A percentile compares a stretch with the other conserved stretches of the same genome.
Evolutionary conservation across 1,140 invertebrate genomes (phyloP).

Genomic region (Palaemon carinicauda): DNA sequence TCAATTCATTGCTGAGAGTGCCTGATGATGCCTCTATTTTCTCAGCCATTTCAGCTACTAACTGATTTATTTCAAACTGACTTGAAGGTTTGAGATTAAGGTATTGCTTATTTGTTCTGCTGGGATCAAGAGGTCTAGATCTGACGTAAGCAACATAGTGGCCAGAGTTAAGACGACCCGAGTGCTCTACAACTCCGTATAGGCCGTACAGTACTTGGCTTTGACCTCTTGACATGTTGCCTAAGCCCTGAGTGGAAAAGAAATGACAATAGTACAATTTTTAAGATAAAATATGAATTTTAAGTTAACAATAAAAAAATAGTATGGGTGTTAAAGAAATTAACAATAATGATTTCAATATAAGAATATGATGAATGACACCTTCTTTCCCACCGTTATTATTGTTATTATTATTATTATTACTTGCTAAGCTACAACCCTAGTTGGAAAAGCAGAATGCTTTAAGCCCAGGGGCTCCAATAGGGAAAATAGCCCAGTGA

Average conservation of each 20-base stretch:
- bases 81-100: conserved; percentile 62
- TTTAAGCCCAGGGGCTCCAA: too few species aligned
- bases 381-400: too few species aligned
- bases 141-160: conserved; percentile 95
- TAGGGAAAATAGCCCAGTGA: too few species aligned
- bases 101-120: conserved; percentile 62
- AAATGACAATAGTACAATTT: background rate
- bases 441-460: too few species aligned
- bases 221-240: conserved; percentile 72
- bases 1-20: conserved; percentile 58
- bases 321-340: too few species aligned
- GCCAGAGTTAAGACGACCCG: conserved; percentile 86
- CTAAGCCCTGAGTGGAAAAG: conserved; percentile 65
- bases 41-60: conserved; percentile 59
- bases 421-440: too few species aligned
- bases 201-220: conserved; percentile 84
- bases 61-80: conserved; percentile 59
- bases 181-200: conserved; percentile 95
- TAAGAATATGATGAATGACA: too few species aligned
- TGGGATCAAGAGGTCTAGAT: conserved; percentile 63
- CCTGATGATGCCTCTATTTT: conserved; percentile 62
- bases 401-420: too few species aligned
- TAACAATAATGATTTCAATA: too few species aligned
- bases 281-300: too few species aligned
- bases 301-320: too few species aligned